phyloP scores from a whole-genome alignment of 2,797 vertebrate species.

The Falco novaeseelandiae region DNA sequence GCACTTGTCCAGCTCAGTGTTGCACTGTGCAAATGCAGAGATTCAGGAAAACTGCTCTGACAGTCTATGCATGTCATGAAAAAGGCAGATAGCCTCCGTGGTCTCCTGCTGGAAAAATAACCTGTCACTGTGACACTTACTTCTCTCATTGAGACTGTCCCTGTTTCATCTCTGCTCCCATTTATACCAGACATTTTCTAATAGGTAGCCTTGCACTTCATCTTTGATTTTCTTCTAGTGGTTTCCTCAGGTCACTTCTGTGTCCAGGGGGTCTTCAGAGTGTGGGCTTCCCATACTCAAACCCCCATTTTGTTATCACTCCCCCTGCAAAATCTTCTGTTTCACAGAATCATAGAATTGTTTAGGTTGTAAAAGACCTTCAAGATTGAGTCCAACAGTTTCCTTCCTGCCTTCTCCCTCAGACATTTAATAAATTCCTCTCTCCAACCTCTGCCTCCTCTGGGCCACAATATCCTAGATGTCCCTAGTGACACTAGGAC shows the following conservation, averaged over 20 bases:
- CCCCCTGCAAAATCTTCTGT: not conserved
- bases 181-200: not conserved
- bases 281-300: not conserved
- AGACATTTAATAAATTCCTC: not conserved
- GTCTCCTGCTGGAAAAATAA: not conserved
- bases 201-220: not conserved
- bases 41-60: not conserved
- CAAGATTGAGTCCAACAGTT: not conserved
- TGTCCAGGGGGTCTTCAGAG: not conserved
- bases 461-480: not conserved
- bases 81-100: rapidly evolving
- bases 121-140: rapidly evolving
- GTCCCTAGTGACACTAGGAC: not conserved
- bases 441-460: not conserved
- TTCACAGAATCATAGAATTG: no score
- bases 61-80: not conserved
- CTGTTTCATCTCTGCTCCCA: not conserved
- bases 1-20: not conserved
- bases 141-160: not conserved
- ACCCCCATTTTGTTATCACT: not conserved
- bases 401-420: not conserved
- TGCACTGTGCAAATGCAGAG: not conserved
- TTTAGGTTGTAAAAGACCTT: no score
- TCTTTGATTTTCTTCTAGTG: not conserved
- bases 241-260: not conserved